Evolutionary conservation across 2,113 vertebrate genomes (phyloP).

Genomic region (Strix uralensis): DNA sequence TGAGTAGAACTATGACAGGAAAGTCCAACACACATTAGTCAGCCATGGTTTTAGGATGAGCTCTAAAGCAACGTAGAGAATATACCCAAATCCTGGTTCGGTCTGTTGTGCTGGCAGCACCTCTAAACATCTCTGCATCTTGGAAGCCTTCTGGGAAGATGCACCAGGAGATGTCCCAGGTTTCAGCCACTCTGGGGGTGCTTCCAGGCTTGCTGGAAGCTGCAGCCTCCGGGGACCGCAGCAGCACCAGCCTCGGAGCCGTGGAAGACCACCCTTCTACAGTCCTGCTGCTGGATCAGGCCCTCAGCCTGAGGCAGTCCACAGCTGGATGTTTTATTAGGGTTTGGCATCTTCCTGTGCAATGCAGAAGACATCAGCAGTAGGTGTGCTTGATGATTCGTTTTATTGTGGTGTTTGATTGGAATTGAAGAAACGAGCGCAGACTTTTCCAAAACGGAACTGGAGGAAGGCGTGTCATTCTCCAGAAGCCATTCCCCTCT

Average conservation of each 20-base stretch:
- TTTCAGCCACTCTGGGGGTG: neutral
- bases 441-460: neutral
- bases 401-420: neutral
- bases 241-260: accelerated
- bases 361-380: neutral
- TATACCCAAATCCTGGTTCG: neutral
- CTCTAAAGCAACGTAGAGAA: neutral
- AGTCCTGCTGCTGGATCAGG: neutral
- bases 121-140: neutral
- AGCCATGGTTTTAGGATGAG: neutral
- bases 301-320: accelerated
- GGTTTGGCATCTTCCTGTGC: neutral
- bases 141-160: neutral
- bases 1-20: neutral
- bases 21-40: neutral
- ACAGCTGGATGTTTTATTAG: neutral
- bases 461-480: neutral
- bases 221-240: neutral
- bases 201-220: neutral
- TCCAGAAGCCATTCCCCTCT: neutral
- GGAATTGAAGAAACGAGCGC: neutral
- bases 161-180: neutral
- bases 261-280: neutral
- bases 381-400: neutral
- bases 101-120: neutral